These are phyloP conservation scores for Laodelphax striatellus DNA, from an alignment of 1,140 invertebrate genomes.

Conservation along the genomic window DNA sequence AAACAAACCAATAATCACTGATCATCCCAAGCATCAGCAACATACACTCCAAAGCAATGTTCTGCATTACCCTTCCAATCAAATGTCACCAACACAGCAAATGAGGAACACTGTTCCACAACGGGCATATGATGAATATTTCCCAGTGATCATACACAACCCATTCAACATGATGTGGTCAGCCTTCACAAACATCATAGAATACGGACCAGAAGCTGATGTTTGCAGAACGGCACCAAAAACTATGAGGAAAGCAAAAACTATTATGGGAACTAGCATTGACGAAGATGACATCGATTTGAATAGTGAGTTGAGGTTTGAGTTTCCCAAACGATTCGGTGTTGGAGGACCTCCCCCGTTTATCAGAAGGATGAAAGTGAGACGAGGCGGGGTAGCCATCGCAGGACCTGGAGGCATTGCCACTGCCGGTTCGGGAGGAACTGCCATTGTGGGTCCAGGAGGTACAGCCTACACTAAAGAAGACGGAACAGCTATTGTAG, in stretches of 20 bases:
- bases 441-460: constrained; percentile 58
- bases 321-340: neutral
- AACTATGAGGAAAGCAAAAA: constrained; percentile 3
- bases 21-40: neutral
- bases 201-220: constrained; percentile 42
- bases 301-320: constrained; percentile 15
- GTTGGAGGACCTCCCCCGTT: constrained; percentile 39
- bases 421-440: constrained; percentile 56
- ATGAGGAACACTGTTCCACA: neutral
- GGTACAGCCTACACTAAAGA: constrained; percentile 56
- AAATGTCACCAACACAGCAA: neutral
- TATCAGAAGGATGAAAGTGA: constrained; percentile 49
- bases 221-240: constrained; percentile 28
- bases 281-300: neutral
- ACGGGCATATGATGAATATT: constrained; percentile 25
- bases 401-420: constrained; percentile 60
- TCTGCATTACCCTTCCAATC: neutral
- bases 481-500: constrained; percentile 52
- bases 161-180: constrained; percentile 33
- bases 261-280: neutral
- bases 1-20: neutral
- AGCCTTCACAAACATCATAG: constrained; percentile 34
- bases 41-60: neutral
- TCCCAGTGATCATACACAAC: constrained; percentile 42
- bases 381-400: constrained; percentile 57